phyloP scores from a whole-genome alignment of 2,888 invertebrate genomes.

The Tipula confusa region DNA sequence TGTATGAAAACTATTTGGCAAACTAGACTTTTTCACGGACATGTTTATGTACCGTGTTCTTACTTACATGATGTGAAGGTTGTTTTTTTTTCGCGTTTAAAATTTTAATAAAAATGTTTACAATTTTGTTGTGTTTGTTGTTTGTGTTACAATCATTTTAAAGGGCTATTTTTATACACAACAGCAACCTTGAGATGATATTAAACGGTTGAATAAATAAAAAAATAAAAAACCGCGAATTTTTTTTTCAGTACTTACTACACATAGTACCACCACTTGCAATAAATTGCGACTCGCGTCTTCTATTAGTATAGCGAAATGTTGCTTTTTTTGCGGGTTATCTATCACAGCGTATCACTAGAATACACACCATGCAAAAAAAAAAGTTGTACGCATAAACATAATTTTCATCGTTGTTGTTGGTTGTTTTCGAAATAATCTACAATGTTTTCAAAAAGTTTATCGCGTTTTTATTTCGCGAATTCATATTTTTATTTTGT shows the following conservation, averaged over 20 bases:
- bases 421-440: background rate
- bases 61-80: background rate
- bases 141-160: background rate
- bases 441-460: background rate
- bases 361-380: too few species aligned
- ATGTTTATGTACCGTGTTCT: background rate
- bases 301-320: background rate
- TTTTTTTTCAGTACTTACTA: background rate
- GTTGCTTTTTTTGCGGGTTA: background rate
- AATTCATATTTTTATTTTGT: background rate
- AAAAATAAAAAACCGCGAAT: background rate
- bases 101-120: background rate
- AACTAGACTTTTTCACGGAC: background rate
- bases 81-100: background rate
- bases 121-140: background rate
- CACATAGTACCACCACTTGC: background rate
- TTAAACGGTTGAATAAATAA: conserved; percentile 20
- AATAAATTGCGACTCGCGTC: background rate
- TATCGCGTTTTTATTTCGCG: background rate
- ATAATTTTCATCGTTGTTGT: background rate
- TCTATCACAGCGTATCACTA: background rate
- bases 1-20: background rate
- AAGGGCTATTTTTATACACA: conserved; percentile 16
- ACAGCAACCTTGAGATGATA: conserved; percentile 14
- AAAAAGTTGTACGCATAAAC: background rate